Percentiles rank a stretch among this genome's conserved stretches.
phyloP scores from a whole-genome alignment of 1,140 invertebrate species.

The Drosophila nigromelanica region DNA sequence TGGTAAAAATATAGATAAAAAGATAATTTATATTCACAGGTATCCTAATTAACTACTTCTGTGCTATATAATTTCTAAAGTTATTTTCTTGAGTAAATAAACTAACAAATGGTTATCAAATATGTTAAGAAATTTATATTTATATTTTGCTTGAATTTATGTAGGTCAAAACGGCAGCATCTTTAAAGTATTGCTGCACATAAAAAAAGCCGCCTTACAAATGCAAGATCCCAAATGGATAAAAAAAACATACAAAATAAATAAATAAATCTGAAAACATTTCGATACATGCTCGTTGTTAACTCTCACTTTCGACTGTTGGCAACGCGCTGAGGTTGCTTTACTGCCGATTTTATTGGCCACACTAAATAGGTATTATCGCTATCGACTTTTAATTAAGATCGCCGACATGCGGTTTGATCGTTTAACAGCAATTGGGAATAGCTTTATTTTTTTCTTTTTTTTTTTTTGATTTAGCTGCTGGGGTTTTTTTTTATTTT shows the following conservation, averaged over 20 bases:
- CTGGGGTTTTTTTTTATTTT: not conserved
- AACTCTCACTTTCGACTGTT: slow-evolving; percentile 40
- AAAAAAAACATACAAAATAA: not conserved
- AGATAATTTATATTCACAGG: too few species aligned
- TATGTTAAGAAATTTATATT: too few species aligned
- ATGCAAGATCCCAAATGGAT: not conserved
- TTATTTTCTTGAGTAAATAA: not conserved
- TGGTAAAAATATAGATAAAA: too few species aligned
- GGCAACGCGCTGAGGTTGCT: slow-evolving; percentile 3
- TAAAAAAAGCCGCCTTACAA: not conserved
- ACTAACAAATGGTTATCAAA: too few species aligned
- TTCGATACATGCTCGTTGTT: slow-evolving; percentile 9
- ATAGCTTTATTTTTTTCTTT: slow-evolving; percentile 49
- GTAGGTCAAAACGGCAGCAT: too few species aligned
- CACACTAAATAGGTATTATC: slow-evolving; percentile 58
- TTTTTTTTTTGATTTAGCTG: not conserved
- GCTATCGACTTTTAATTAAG: slow-evolving; percentile 76
- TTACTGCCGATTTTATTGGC: slow-evolving; percentile 36
- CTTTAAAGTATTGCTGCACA: too few species aligned
- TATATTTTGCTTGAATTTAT: too few species aligned
- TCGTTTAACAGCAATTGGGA: slow-evolving; percentile 68
- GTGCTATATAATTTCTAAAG: not conserved
- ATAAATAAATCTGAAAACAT: not conserved
- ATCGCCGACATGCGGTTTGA: slow-evolving; percentile 50
- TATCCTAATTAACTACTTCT: too few species aligned